Evolutionary conservation across 1,140 invertebrate species (phyloP).

Genomic region (Eurosta solidaginis): DNA sequence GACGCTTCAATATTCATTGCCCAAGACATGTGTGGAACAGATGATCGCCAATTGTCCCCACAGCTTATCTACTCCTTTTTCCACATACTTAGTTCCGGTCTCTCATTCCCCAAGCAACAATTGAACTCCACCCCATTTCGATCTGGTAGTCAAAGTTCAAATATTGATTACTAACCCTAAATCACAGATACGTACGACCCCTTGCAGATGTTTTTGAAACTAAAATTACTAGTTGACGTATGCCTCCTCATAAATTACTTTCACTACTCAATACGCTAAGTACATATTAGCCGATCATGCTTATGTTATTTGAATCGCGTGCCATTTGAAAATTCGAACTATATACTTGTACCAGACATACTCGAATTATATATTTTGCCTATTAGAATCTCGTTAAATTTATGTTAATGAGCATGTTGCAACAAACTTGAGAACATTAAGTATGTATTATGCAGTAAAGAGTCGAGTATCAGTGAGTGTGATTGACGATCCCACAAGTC

Average conservation of each 20-base stretch:
- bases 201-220: background rate
- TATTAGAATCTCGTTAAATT: slow-evolving; percentile 59
- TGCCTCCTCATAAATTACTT: background rate
- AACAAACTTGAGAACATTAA: slow-evolving; percentile 8
- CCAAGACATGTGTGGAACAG: background rate
- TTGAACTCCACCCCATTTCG: background rate
- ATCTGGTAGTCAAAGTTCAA: background rate
- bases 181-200: background rate
- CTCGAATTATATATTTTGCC: too few relatives aligned
- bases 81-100: slow-evolving; percentile 1
- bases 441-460: background rate
- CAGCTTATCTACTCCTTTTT: too few relatives aligned
- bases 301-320: background rate
- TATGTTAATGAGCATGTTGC: slow-evolving; percentile 51
- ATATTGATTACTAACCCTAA: slow-evolving; percentile 9
- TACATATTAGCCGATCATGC: background rate
- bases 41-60: background rate
- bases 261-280: too few relatives aligned
- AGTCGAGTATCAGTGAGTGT: background rate
- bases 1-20: background rate
- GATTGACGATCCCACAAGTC: background rate
- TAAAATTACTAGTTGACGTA: background rate
- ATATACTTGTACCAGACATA: background rate
- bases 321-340: background rate
- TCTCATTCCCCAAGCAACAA: background rate